These are phyloP conservation scores for Prinia subflava DNA, from an alignment of 2,113 vertebrate species.

Conservation along the genomic window DNA sequence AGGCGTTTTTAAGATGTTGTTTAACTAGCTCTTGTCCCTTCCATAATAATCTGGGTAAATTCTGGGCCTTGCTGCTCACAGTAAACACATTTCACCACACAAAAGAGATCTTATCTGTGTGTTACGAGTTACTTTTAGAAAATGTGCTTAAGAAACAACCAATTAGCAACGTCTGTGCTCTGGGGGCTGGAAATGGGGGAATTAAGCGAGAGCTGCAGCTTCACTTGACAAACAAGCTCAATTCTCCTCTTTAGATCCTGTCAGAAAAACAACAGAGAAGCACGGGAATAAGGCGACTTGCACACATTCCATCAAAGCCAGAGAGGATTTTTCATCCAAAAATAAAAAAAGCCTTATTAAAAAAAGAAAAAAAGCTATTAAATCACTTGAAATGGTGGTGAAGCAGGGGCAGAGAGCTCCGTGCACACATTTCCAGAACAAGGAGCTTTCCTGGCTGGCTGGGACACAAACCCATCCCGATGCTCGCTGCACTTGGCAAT, in stretches of 20 bases:
- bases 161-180: neutral
- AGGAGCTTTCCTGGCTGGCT: neutral
- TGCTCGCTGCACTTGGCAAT: neutral
- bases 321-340: neutral
- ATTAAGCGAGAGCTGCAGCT: neutral
- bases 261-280: neutral
- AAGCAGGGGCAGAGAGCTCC: neutral
- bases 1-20: neutral
- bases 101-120: conserved; percentile 9
- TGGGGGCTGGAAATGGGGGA: neutral
- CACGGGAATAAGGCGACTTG: neutral
- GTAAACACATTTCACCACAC: neutral
- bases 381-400: neutral
- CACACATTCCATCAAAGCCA: neutral
- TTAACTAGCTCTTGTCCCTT: neutral
- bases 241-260: neutral
- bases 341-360: too few relatives aligned
- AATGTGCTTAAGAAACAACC: neutral
- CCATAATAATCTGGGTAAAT: neutral
- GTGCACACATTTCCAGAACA: rapidly evolving
- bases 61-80: neutral
- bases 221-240: neutral
- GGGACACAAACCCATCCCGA: neutral
- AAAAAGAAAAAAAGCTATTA: neutral
- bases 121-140: neutral